Evolutionary conservation across 2,797 vertebrate genomes (phyloP).

Genomic region (Mormyrus hasselquistii): DNA sequence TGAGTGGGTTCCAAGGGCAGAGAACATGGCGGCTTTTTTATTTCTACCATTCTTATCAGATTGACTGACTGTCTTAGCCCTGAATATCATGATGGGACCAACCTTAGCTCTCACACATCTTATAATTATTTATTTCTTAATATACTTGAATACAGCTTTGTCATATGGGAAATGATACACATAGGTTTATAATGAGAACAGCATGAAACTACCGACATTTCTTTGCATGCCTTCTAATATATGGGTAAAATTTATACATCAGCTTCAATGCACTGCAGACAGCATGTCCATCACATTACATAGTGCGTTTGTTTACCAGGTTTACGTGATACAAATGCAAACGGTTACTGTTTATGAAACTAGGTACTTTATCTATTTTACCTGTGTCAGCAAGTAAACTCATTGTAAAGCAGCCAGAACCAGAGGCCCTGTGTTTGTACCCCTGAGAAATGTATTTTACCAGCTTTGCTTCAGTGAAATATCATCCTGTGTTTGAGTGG

Average conservation of each 20-base stretch:
- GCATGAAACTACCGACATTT: slow-evolving; percentile 10
- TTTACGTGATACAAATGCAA: background rate
- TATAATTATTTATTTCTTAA: background rate
- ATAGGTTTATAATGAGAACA: slow-evolving; percentile 3
- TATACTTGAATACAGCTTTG: background rate
- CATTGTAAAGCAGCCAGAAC: background rate
- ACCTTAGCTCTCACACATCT: background rate
- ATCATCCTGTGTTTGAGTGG: background rate
- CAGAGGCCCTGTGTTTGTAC: background rate
- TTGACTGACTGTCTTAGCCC: slow-evolving; percentile 29
- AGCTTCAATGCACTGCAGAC: background rate
- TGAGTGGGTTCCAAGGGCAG: background rate
- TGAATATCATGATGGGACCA: slow-evolving; percentile 13
- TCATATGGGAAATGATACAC: background rate
- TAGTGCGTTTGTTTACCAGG: background rate
- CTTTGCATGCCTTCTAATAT: background rate
- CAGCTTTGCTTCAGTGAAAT: background rate
- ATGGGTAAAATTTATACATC: background rate
- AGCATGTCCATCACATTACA: background rate
- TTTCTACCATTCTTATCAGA: slow-evolving; percentile 16
- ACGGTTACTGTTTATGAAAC: background rate
- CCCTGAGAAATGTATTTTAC: background rate
- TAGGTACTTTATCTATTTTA: slow-evolving; percentile 1
- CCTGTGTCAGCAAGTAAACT: background rate
- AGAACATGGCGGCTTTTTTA: background rate